These are phyloP conservation scores for Eupsilia transversa DNA, from an alignment of 2,888 invertebrate species.

Conservation along the genomic window DNA sequence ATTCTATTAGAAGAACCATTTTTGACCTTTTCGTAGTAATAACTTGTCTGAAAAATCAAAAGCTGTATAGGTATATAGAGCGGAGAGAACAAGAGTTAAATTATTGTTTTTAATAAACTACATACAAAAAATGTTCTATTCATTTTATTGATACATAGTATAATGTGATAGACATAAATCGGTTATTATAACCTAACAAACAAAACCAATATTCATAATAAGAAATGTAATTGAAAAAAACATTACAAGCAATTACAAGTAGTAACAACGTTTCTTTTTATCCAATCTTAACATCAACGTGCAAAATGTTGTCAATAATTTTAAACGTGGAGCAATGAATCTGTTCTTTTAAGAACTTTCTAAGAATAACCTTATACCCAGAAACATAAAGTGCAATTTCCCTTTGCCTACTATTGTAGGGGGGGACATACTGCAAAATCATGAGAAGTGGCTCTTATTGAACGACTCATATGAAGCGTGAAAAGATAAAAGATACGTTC, in stretches of 20 bases:
- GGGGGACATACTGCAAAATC: conserved; percentile 67
- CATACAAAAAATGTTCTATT: neutral
- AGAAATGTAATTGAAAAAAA: neutral
- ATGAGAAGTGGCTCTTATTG: conserved; percentile 72
- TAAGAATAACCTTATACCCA: neutral
- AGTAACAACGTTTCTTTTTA: neutral
- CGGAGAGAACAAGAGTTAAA: neutral
- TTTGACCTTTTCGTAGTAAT: neutral
- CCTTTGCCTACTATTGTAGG: neutral
- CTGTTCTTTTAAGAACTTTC: neutral
- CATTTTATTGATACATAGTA: conserved; percentile 12
- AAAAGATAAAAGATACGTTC: conserved; percentile 73
- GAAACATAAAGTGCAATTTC: conserved; percentile 8
- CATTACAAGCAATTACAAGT: neutral
- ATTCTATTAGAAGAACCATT: neutral
- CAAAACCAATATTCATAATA: neutral
- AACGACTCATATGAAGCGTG: conserved; percentile 72
- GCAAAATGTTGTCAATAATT: conserved; percentile 7
- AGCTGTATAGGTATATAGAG: neutral
- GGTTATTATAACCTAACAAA: neutral
- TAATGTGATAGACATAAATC: neutral
- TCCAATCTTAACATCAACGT: neutral
- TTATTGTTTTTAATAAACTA: conserved; percentile 33
- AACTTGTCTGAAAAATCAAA: neutral
- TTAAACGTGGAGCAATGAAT: neutral